Evolutionary conservation across 2,797 vertebrate genomes (phyloP), one percentile per base, ranked within the genome.

Genomic region (Sebastes minor): DNA sequence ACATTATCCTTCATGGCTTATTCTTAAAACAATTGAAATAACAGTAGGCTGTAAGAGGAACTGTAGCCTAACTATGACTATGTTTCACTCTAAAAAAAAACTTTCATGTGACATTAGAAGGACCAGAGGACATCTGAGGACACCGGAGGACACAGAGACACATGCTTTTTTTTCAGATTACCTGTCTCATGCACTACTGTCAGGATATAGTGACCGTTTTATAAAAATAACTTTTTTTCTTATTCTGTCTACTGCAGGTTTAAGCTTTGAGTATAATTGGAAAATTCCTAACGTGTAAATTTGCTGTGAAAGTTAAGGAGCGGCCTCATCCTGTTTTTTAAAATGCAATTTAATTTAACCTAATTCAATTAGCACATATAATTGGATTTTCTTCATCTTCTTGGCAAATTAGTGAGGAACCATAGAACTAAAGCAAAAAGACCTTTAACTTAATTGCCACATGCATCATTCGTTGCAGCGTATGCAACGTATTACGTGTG

Each of bases 291-390:
- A 67, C 28, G 42, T 57, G 64, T 75, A 49, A 64, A 79, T 81
- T 27, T 78, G 30, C 25, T 61, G 28, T 81, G 5, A 33, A 75
- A 69, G 65, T 27, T 56, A 16, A 30, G 32, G 10, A 78, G 52
- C 18, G 25, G 20, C 67, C 28, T 70, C 18, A 30, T 77, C 33
- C 20, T 49, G 25, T 60, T 63, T 53, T 82, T 63, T 12, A 25
- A 32, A 52, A 28, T 61, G 70, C 9, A 52, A 77, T 80, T 68
- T 52, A 65, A 76, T 78, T 88, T 30, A 76, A 71, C 27, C 64
- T 59, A 71, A 88, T 83, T 71, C 18, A 85, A 85, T 87, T 78
- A 86, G 78, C 55, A 25, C 6, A 75, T 23, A 53, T 89, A 82
- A 90, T 68, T 76, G 32, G 64, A 90, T 83, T 87, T 82, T 27